These are phyloP conservation scores for Mesocricetus auratus DNA, from an alignment of 2,113 vertebrate genomes.

Conservation along the genomic window DNA sequence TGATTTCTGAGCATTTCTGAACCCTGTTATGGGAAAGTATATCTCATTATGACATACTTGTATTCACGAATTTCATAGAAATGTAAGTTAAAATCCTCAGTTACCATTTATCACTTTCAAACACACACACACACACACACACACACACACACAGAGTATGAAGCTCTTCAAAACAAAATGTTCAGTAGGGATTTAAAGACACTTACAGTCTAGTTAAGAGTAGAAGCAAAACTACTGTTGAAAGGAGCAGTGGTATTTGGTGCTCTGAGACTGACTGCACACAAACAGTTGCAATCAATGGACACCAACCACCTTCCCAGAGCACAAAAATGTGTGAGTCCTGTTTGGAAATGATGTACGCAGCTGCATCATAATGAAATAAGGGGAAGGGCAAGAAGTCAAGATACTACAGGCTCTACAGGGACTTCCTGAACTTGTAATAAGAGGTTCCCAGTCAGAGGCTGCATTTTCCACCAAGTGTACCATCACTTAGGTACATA, in stretches of 20 bases:
- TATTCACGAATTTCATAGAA: slow-evolving; percentile 6
- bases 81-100: background rate
- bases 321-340: background rate
- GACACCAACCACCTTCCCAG: background rate
- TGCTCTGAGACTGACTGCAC: background rate
- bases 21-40: slow-evolving; percentile 88
- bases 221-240: background rate
- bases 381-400: background rate
- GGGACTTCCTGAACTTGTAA: accelerated
- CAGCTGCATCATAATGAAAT: background rate
- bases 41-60: slow-evolving; percentile 55
- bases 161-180: slow-evolving; percentile 4
- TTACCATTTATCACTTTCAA: background rate
- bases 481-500: background rate
- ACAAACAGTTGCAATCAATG: background rate
- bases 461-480: background rate
- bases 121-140: background rate
- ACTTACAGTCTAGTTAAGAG: background rate
- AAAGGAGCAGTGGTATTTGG: background rate
- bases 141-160: background rate
- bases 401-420: background rate
- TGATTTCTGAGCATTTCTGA: slow-evolving; percentile 95
- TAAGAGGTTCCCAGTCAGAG: background rate
- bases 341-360: background rate
- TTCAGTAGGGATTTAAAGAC: background rate